Conservation (phyloP, 2,888 invertebrate genomes). For the Tupiocoris notatus region DNA sequence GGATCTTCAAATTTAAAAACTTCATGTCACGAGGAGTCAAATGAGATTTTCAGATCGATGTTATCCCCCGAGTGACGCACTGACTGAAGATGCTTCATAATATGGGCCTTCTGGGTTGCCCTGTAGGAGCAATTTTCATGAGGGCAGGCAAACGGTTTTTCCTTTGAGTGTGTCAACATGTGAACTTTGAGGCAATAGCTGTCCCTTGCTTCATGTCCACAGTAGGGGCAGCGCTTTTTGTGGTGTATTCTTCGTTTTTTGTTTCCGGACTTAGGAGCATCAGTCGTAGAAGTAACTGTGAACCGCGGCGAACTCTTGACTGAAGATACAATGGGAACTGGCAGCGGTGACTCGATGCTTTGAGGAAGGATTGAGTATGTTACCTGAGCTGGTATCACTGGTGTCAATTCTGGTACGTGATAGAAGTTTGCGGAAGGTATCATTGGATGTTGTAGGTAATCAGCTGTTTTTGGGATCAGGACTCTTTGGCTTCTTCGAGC, state of each 20-base stretch:
- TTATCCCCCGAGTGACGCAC: no score
- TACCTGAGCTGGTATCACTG: not conserved
- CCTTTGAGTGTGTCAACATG: conserved; percentile 19
- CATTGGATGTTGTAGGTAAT: not conserved
- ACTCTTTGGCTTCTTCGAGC: not conserved
- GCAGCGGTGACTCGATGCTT: no score
- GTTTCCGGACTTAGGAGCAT: not conserved
- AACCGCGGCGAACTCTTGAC: no score
- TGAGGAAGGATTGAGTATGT: no score
- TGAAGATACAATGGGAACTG: no score
- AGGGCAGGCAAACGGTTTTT: conserved; percentile 21
- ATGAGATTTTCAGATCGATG: no score
- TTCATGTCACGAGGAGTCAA: no score
- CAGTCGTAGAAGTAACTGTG: not conserved
- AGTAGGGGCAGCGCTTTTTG: conserved; percentile 16
- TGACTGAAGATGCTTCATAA: conserved; percentile 9
- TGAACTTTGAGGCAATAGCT: conserved; percentile 13
- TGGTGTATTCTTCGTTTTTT: not conserved
- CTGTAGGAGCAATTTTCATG: conserved; percentile 1
- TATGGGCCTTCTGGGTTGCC: conserved; percentile 19
- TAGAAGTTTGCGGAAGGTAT: not conserved
- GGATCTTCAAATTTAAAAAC: no score
- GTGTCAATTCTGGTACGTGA: not conserved
- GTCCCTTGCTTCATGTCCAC: conserved; percentile 6
- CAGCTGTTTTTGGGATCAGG: not conserved